These are phyloP conservation scores for Parascotia fuliginaria DNA, from an alignment of 2,888 invertebrate species.

Conservation along the genomic window DNA sequence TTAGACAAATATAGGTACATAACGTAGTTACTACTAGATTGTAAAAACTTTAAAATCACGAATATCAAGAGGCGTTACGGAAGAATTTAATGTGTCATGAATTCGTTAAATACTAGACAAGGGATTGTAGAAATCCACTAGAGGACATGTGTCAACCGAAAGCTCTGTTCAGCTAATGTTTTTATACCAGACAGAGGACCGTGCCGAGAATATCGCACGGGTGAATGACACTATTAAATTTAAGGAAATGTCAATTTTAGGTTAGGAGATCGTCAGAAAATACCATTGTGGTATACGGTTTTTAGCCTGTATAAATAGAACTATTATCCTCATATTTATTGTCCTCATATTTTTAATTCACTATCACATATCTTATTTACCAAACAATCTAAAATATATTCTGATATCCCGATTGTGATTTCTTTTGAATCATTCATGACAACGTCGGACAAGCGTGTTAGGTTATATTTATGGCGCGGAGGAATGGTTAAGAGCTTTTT, in stretches of 20 bases:
- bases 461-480: constrained; percentile 27
- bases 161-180: constrained; percentile 52
- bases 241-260: constrained; percentile 34
- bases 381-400: constrained; percentile 19
- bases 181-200: constrained; percentile 46
- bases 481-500: constrained; percentile 22
- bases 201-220: constrained; percentile 34
- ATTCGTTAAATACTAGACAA: constrained; percentile 48
- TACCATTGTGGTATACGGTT: constrained; percentile 20
- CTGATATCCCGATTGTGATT: constrained; percentile 24
- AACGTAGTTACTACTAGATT: background rate
- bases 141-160: constrained; percentile 69
- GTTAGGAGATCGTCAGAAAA: constrained; percentile 15
- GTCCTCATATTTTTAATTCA: background rate
- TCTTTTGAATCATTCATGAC: constrained; percentile 38
- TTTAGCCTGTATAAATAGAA: constrained; percentile 18
- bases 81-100: constrained; percentile 54
- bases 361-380: background rate
- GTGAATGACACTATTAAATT: constrained; percentile 37
- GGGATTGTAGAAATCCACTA: constrained; percentile 64
- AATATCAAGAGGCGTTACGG: constrained; percentile 18
- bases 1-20: no score
- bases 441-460: constrained; percentile 14
- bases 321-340: background rate
- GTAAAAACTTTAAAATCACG: background rate